Evolutionary conservation across 1,140 invertebrate species (phyloP).

Genomic region (Papilio aristodemus): DNA sequence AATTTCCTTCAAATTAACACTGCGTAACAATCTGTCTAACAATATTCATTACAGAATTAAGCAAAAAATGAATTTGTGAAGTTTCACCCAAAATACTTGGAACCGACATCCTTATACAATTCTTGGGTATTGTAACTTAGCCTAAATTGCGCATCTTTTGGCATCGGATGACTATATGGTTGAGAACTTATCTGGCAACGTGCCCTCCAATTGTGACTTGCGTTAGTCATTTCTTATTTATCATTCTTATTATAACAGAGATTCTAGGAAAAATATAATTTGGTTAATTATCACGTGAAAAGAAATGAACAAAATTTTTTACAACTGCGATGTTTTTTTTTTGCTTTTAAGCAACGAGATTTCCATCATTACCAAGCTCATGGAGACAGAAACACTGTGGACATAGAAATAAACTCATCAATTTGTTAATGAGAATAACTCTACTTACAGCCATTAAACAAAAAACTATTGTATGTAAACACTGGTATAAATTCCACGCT

Average conservation of each 20-base stretch:
- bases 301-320: neutral
- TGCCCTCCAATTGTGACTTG: slow-evolving; percentile 1
- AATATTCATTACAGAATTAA: too few relatives aligned
- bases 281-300: neutral
- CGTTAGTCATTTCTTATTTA: slow-evolving; percentile 16
- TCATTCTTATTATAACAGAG: neutral
- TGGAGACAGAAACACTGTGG: too few relatives aligned
- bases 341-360: too few relatives aligned
- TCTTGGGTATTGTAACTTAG: neutral
- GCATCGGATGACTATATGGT: neutral
- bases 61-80: neutral
- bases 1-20: too few relatives aligned
- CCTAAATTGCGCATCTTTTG: neutral
- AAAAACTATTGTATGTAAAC: neutral
- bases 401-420: too few relatives aligned
- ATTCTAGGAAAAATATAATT: neutral
- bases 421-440: too few relatives aligned
- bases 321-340: too few relatives aligned
- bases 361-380: too few relatives aligned
- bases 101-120: neutral
- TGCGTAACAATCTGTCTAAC: too few relatives aligned
- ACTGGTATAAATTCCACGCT: neutral
- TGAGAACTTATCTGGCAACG: neutral
- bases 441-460: neutral
- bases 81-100: neutral